Conservation (phyloP, 2,797 vertebrate species). For the Acanthurus tractus region DNA sequence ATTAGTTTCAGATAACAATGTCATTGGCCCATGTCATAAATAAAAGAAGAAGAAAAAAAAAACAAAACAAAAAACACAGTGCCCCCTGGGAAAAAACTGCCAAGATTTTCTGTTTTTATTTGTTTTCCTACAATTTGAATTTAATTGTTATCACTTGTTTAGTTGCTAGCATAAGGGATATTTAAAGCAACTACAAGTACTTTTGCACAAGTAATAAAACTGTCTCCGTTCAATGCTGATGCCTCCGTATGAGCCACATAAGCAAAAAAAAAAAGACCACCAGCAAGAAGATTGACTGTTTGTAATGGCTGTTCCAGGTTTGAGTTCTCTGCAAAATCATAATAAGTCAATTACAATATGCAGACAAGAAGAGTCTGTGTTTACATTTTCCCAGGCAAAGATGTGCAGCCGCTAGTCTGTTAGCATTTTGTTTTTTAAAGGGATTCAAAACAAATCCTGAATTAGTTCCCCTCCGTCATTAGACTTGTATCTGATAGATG, state of each 20-base stretch:
- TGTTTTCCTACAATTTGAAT: slow-evolving; percentile 30
- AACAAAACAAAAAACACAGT: not conserved
- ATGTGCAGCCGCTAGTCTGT: no score
- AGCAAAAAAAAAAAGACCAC: not conserved
- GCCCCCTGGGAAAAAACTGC: slow-evolving; percentile 5
- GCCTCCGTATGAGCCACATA: not conserved
- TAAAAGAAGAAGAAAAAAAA: not conserved
- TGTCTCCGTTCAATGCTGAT: not conserved
- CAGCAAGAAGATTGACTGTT: not conserved
- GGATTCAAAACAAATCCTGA: no score
- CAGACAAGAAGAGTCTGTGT: not conserved
- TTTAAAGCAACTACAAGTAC: not conserved
- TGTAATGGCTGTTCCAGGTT: not conserved
- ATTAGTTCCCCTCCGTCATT: no score
- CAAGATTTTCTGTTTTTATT: slow-evolving; percentile 39
- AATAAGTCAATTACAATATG: not conserved
- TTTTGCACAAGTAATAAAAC: not conserved
- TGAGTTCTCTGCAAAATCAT: not conserved
- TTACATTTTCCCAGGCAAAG: not conserved
- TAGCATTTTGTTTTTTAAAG: no score
- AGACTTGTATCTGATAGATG: no score
- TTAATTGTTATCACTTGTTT: slow-evolving; percentile 43
- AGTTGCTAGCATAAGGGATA: slow-evolving; percentile 43
- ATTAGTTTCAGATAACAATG: slow-evolving; percentile 79
- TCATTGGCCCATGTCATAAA: slow-evolving; percentile 36